Evolutionary conservation across 2,113 vertebrate genomes (phyloP).

Genomic region (Oncorhynchus clarkii): DNA sequence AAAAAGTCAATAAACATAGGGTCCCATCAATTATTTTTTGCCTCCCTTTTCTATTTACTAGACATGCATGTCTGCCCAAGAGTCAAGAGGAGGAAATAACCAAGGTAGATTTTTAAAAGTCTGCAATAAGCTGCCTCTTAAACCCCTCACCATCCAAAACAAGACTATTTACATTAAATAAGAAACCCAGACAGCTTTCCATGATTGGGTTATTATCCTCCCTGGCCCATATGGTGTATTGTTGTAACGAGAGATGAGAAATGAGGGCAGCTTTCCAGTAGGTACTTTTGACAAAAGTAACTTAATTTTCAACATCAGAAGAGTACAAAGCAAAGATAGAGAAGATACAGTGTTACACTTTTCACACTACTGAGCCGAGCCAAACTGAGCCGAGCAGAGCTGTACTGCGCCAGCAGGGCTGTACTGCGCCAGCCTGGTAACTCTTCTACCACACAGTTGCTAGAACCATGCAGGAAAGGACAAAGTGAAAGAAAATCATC

Average conservation of each 20-base stretch:
- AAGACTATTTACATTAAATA: slow-evolving; percentile 93
- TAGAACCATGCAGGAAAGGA: no score
- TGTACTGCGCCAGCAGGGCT: no score
- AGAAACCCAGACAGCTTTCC: slow-evolving; percentile 78
- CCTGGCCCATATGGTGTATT: slow-evolving; percentile 68
- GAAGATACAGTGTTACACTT: not conserved
- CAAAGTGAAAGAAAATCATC: no score
- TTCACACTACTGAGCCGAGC: no score
- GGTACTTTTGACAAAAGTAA: slow-evolving; percentile 73
- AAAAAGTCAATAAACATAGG: slow-evolving; percentile 29
- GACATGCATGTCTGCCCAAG: slow-evolving; percentile 66
- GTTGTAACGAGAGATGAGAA: slow-evolving; percentile 69
- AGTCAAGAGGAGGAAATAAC: slow-evolving; percentile 56
- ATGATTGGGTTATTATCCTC: slow-evolving; percentile 64
- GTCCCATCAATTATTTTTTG: slow-evolving; percentile 24
- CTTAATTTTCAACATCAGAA: slow-evolving; percentile 83
- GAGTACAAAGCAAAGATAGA: slow-evolving; percentile 66
- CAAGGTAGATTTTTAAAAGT: slow-evolving; percentile 38
- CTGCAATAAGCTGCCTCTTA: slow-evolving; percentile 87
- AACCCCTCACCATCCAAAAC: slow-evolving; percentile 63
- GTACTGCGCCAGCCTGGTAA: no score
- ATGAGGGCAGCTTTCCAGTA: slow-evolving; percentile 82
- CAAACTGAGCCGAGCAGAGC: no score
- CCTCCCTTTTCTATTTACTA: slow-evolving; percentile 70
- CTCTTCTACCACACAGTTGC: no score